A percentile compares a stretch with the other conserved stretches of the same genome.
These are phyloP conservation scores for Oscheius sp. DNA, from an alignment of 1,140 invertebrate genomes.

Conservation along the genomic window DNA sequence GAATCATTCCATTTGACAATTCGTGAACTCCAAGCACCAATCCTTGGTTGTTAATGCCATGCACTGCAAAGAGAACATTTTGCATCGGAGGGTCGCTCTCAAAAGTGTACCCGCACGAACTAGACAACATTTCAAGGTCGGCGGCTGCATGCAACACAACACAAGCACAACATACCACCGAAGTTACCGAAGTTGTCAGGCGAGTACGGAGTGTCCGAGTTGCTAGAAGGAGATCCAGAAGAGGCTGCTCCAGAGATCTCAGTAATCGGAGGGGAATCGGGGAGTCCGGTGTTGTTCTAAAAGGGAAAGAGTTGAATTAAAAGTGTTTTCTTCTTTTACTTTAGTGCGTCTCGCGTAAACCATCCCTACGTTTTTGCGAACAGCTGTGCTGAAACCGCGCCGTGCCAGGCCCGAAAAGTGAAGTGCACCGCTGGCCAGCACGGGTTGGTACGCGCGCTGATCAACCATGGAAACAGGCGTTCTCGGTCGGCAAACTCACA, in stretches of 20 bases:
- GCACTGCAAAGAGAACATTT: not conserved
- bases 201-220: slow-evolving; percentile 54
- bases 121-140: slow-evolving; percentile 5
- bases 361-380: not conserved
- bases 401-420: not conserved
- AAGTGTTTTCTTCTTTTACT: not conserved
- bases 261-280: slow-evolving; percentile 54
- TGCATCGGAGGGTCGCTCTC: not conserved
- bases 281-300: slow-evolving; percentile 37
- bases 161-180: slow-evolving; percentile 5
- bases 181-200: slow-evolving; percentile 47
- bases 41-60: slow-evolving; percentile 14
- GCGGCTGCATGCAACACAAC: not conserved
- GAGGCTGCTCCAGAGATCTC: slow-evolving; percentile 50
- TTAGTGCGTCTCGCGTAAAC: not conserved
- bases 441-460: not conserved
- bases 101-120: not conserved
- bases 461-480: slow-evolving; percentile 1
- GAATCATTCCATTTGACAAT: not conserved
- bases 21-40: slow-evolving; percentile 24
- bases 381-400: not conserved
- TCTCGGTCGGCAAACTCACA: slow-evolving; percentile 12
- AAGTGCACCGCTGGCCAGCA: not conserved
- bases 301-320: not conserved
- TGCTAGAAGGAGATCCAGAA: slow-evolving; percentile 42